Percentiles rank a stretch among this genome's conserved stretches.
phyloP scores from a whole-genome alignment of 2,113 vertebrate genomes.

The Cercopithecus mona region DNA sequence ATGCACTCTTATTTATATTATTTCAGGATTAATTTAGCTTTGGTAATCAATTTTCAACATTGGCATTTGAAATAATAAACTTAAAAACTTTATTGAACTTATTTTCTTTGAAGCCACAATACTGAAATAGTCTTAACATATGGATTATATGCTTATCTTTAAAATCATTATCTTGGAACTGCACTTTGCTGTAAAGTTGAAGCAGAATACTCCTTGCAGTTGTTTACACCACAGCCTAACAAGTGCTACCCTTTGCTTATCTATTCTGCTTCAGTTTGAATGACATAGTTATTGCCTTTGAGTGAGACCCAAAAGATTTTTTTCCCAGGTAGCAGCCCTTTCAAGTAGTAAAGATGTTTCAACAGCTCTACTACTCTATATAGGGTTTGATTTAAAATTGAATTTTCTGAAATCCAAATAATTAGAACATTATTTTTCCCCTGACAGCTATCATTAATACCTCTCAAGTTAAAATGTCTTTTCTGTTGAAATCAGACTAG shows the following conservation, averaged over 20 bases:
- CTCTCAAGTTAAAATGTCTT: slow-evolving; percentile 29
- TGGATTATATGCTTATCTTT: neutral
- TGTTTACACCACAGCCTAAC: slow-evolving; percentile 23
- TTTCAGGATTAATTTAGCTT: slow-evolving; percentile 35
- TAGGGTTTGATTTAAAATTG: neutral
- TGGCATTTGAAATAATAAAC: slow-evolving; percentile 23
- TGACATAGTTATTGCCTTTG: slow-evolving; percentile 23
- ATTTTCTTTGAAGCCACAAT: slow-evolving; percentile 35
- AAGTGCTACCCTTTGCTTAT: neutral
- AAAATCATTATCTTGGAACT: neutral
- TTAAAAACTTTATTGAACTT: slow-evolving; percentile 32
- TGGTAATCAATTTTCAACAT: slow-evolving; percentile 30
- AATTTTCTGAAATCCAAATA: slow-evolving; percentile 20
- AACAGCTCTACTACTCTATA: neutral
- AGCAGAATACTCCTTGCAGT: neutral
- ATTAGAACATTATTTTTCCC: neutral
- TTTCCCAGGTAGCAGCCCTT: neutral
- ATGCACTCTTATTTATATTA: neutral
- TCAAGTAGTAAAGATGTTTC: slow-evolving; percentile 9
- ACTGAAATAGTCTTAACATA: neutral
- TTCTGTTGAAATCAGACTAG: neutral
- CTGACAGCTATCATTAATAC: slow-evolving; percentile 1
- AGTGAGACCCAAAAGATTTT: slow-evolving; percentile 26
- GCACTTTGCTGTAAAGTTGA: neutral
- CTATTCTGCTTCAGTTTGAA: slow-evolving; percentile 39